Evolutionary conservation across 2,797 vertebrate genomes (phyloP).

Genomic region (Nyctibius grandis): DNA sequence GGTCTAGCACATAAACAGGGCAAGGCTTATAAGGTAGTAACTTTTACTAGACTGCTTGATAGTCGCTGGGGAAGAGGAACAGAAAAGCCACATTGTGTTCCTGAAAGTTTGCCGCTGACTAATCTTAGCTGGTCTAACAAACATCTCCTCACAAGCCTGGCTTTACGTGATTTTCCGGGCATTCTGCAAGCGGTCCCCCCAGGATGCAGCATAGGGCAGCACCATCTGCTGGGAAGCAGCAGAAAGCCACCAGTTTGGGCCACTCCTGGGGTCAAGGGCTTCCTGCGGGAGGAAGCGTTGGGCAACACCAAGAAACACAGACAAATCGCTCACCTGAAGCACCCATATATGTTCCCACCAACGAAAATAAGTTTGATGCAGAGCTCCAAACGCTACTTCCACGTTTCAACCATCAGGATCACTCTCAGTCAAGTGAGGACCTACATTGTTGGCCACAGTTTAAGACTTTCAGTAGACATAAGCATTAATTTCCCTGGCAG

Average conservation of each 20-base stretch:
- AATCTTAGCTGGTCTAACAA: not conserved
- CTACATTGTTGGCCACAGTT: fast-evolving
- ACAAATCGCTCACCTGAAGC: not conserved
- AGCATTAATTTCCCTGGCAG: not conserved
- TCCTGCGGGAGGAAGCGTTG: fast-evolving
- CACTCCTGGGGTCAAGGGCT: not conserved
- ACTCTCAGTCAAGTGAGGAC: not conserved
- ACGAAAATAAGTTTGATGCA: not conserved
- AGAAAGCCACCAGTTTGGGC: not conserved
- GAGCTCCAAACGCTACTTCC: not conserved
- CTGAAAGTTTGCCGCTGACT: not conserved
- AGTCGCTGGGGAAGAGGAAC: not conserved
- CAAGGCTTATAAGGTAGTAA: not conserved
- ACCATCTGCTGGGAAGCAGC: slow-evolving; percentile 57
- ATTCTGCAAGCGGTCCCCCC: not conserved
- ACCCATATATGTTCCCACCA: fast-evolving
- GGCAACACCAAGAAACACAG: not conserved
- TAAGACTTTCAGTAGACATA: not conserved
- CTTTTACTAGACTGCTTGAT: not conserved
- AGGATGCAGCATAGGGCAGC: slow-evolving; percentile 11
- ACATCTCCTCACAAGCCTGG: not conserved
- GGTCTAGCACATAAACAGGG: not conserved
- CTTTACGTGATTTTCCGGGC: not conserved
- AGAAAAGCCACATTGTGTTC: not conserved
- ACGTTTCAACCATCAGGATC: fast-evolving